A percentile compares a stretch with the other conserved stretches of the same genome.
These are phyloP conservation scores for Onthophagus sagittarius DNA, from an alignment of 2,888 invertebrate genomes.

Conservation along the genomic window DNA sequence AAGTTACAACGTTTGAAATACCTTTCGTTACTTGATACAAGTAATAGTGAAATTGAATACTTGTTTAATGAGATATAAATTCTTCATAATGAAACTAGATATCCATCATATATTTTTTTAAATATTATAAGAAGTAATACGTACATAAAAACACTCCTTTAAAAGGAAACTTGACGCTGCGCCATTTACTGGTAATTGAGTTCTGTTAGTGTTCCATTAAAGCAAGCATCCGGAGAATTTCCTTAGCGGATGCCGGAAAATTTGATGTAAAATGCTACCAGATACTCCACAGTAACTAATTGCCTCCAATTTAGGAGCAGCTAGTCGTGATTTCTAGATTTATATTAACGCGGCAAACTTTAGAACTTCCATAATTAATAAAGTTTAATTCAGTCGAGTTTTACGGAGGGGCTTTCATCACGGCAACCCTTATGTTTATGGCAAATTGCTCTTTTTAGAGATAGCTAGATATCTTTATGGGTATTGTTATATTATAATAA, in stretches of 20 bases:
- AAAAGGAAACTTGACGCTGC: not conserved
- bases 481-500: not conserved
- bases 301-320: conserved; percentile 2
- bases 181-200: not conserved
- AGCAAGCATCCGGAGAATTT: not conserved
- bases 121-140: not conserved
- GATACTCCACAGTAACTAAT: conserved; percentile 2
- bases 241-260: not conserved
- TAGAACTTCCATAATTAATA: conserved; percentile 10
- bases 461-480: not conserved
- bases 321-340: conserved; percentile 11
- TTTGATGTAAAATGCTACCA: conserved; percentile 9
- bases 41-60: too few relatives aligned
- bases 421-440: not conserved
- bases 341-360: conserved; percentile 9
- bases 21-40: not conserved
- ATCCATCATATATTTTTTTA: too few relatives aligned
- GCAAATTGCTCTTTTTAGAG: not conserved
- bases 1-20: not conserved
- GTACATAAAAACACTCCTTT: not conserved
- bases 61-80: too few relatives aligned
- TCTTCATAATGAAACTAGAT: too few relatives aligned
- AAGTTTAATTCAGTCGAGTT: conserved; percentile 8
- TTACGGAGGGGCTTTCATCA: not conserved
- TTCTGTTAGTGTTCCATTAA: not conserved